Percentiles rank a stretch among this genome's conserved stretches.
phyloP scores from a whole-genome alignment of 2,888 invertebrate genomes.

The Pherbina coryleti region DNA sequence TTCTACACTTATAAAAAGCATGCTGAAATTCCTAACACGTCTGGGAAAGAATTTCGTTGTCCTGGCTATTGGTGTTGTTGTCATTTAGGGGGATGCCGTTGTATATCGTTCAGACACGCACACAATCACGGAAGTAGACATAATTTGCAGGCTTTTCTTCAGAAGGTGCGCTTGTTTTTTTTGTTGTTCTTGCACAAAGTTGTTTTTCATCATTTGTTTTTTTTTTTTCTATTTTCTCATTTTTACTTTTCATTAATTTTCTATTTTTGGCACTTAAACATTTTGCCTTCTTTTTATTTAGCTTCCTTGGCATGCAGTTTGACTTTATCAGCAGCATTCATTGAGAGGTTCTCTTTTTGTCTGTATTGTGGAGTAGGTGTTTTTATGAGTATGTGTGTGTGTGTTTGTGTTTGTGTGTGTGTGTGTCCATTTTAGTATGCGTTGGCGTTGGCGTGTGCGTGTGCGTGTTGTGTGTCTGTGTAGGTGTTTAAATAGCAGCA shows the following conservation, averaged over 20 bases:
- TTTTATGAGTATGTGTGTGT: neutral
- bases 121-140: no score
- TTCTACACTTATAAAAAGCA: neutral
- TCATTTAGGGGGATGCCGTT: no score
- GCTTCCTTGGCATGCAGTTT: neutral
- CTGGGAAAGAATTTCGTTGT: neutral
- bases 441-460: neutral
- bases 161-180: no score
- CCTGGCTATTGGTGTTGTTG: neutral
- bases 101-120: no score
- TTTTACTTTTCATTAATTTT: no score
- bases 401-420: constrained; percentile 1
- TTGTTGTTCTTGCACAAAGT: no score
- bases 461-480: neutral
- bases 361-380: neutral
- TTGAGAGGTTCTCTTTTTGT: neutral
- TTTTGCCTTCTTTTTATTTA: neutral
- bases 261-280: no score
- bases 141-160: no score
- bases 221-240: no score
- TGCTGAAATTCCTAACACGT: neutral
- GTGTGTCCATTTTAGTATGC: neutral
- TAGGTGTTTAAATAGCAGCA: neutral
- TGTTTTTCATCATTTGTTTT: no score
- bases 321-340: neutral